Base-by-base conservation (phyloP, 2,888 invertebrate species). In the Syritta pipiens region DNA sequence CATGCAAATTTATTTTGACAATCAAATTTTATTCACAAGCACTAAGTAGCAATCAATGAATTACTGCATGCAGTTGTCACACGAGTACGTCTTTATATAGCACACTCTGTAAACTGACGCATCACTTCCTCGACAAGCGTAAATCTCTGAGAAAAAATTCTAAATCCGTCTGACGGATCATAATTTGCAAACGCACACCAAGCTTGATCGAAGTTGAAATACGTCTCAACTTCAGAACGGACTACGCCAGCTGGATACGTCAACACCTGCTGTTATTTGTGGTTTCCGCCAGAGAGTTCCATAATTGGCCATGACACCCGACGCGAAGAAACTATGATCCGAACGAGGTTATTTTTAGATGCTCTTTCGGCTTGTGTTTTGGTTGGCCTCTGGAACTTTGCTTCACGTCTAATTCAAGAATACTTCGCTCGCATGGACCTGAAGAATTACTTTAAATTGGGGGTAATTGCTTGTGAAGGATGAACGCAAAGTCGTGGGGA, bases 211-310 rank as follows among this genome's bases (percentile, higher is more conserved):
- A 79, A 74, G 44, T 79, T 79, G 74, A 79, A 79, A 74, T 74
- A 79, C 67, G 30, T 67, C 79, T 81, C 62, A 65, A 60, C 60
- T 71, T 7, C 4, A 35, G 69, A 82, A 82, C 72, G 81, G 79
- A 79, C 65, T 42, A 60, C 57, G 65, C 79, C 82, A 82, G 79
- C 81, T 82, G 82, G 57, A 76, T 74, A 57, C 75, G 46, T 81
- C 76, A 79, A 82, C 82, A 82, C 82, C 82, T 82, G 82, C 81
- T 68, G 76, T 76, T 72, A 82, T 82, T 82, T 81, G 82, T 82
- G 68, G 79, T 65, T 81, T 82, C 82, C 82, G 79, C 55, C 68
- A 48, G 30, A 30, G 63, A 71, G 51, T 57, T 37, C 55, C 75
- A 79, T 82, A 82, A 82, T 82, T 82, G 71, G 74, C 57, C 60